Percentiles rank a stretch among this genome's conserved stretches.
Evolutionary conservation across 1,140 invertebrate species (phyloP).

Genomic region (Cyrtorhinus lividipennis): DNA sequence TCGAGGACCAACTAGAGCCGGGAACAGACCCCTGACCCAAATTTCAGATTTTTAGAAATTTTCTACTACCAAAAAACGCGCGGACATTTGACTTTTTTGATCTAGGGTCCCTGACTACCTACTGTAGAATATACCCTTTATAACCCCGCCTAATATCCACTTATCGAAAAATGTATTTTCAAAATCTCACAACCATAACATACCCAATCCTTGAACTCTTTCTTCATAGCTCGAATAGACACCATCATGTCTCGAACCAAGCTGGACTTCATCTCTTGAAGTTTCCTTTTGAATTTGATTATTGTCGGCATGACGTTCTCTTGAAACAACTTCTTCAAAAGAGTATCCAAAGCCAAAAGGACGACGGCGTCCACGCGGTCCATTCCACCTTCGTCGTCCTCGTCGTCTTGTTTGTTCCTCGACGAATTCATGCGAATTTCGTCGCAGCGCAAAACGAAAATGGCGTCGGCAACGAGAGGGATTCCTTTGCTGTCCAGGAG

Average conservation of each 20-base stretch:
- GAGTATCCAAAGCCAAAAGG: background rate
- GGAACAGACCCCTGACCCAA: too few species aligned
- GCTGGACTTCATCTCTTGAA: slow-evolving; percentile 3
- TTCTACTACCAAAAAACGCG: too few species aligned
- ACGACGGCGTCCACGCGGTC: background rate
- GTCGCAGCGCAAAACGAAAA: background rate
- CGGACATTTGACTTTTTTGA: too few species aligned
- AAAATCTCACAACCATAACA: background rate
- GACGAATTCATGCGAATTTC: background rate
- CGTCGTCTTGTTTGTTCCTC: background rate
- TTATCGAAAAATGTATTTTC: background rate
- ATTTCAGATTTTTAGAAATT: too few species aligned
- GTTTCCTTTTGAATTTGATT: slow-evolving; percentile 3
- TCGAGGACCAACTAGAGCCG: too few species aligned
- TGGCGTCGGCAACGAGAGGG: background rate
- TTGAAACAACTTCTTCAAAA: background rate
- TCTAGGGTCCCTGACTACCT: too few species aligned
- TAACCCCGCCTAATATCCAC: background rate
- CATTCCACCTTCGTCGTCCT: background rate
- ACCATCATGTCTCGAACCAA: slow-evolving; percentile 2
- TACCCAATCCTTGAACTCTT: slow-evolving; percentile 9
- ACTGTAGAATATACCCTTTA: background rate
- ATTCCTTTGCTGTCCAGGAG: background rate
- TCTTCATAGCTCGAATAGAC: background rate
- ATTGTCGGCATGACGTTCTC: background rate